Evolutionary conservation across 2,888 invertebrate species (phyloP), one percentile per base, ranked within the genome.

Genomic region (Machimus atricapillus): DNA sequence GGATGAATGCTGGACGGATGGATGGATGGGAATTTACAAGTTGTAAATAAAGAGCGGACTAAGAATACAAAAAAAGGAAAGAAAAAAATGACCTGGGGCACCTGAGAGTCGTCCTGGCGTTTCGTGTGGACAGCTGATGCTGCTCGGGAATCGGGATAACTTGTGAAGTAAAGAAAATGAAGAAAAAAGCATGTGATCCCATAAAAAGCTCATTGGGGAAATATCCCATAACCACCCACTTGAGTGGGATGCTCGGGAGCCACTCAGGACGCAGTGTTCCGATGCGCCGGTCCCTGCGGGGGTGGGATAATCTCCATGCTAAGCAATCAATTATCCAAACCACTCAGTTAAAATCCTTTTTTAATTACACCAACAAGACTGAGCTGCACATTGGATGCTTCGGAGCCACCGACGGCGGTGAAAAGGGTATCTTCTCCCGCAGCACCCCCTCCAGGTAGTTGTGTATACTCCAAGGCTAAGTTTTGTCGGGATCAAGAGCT

Each of bases 261-360:
- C 52, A 52, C 52, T 52, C 2, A 8, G 52, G 52, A 7, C n/a
- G n/a, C n/a, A 52, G 52, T n/a, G 7, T 16, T 7, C 7, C n/a
- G 52, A n/a, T 52, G 52, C 52, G 52, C 52, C n/a, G n/a, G n/a
- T 74, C n/a, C 74, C 12, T 40, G 40, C 40, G 12, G 40, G 76
- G n/a, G 37, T 37, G 27, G 76, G 40, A 77, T 86, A 86, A 85
- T 85, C 85, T 82, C 46, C 58, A 76, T 87, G 83, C 86, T 87
- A 87, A 87, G 87, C 86, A 87, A 87, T 87, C 87, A 87, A 87
- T 87, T 87, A 87, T 87, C 86, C 83, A 66, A 86, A 87, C 87
- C 87, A 86, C 82, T 87, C 87, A 87, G 85, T 86, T 83, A 87
- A 87, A 87, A 82, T 87, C 87, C 87, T 87, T 86, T 87, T 87